phyloP scores from a whole-genome alignment of 1,140 invertebrate species.

The Caenorhabditis tropicalis region DNA sequence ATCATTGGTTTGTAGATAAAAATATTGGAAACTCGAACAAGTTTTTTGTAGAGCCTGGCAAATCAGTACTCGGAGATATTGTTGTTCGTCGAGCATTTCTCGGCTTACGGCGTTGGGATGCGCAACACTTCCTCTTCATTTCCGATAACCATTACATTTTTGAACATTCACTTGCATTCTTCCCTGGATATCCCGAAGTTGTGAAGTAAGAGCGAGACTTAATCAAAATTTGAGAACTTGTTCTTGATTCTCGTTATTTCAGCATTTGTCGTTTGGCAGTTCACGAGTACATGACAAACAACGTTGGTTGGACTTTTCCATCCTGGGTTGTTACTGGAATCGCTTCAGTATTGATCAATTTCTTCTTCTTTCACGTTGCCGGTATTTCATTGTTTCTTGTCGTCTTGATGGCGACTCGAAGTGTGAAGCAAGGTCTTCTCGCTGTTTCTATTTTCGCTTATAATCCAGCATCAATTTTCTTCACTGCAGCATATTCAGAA shows the following conservation, averaged over 20 bases:
- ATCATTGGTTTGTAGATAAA: too few species aligned
- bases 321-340: not conserved
- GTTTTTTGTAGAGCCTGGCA: not conserved
- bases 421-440: slow-evolving; percentile 31
- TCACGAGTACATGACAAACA: not conserved
- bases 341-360: not conserved
- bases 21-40: not conserved
- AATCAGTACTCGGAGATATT: not conserved
- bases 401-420: slow-evolving; percentile 18
- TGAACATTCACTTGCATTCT: slow-evolving; percentile 54
- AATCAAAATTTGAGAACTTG: not conserved
- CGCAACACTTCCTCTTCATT: slow-evolving; percentile 56
- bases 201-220: not conserved
- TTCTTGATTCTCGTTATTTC: not conserved
- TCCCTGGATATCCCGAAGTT: slow-evolving; percentile 48
- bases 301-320: slow-evolving; percentile 4
- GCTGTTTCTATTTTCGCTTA: slow-evolving; percentile 47
- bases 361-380: not conserved
- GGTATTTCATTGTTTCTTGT: slow-evolving; percentile 32
- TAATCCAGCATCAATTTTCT: slow-evolving; percentile 58
- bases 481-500: slow-evolving; percentile 53
- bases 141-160: slow-evolving; percentile 55
- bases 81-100: not conserved
- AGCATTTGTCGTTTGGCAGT: not conserved
- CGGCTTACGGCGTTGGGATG: slow-evolving; percentile 51